Conservation (phyloP, 2,888 invertebrate genomes). For the Agrotis puta region DNA sequence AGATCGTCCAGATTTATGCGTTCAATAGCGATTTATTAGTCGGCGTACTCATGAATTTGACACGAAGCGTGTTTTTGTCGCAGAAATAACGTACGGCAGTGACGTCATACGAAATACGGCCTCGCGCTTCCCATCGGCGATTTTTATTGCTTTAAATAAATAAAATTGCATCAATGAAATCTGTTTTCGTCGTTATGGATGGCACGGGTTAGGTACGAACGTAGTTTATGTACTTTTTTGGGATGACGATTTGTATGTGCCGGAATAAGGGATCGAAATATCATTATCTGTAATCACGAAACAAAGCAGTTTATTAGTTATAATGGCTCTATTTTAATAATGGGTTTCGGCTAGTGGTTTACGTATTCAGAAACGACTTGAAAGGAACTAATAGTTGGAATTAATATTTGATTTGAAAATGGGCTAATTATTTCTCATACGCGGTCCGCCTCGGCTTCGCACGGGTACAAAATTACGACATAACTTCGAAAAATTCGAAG, state of each 20-base stretch:
- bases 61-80: conserved; percentile 73
- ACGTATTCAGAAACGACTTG: not conserved
- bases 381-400: not conserved
- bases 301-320: not conserved
- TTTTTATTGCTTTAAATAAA: conserved; percentile 75
- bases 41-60: conserved; percentile 74
- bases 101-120: conserved; percentile 74
- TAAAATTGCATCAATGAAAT: conserved; percentile 73
- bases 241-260: conserved; percentile 21
- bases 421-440: not conserved
- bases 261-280: not conserved
- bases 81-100: conserved; percentile 72
- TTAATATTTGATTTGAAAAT: not conserved
- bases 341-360: not conserved
- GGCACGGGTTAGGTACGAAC: conserved; percentile 27
- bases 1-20: conserved; percentile 74
- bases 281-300: conserved; percentile 1
- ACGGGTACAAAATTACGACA: too few species aligned
- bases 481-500: too few species aligned
- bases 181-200: conserved; percentile 60
- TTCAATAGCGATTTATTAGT: conserved; percentile 75
- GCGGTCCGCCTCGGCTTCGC: too few species aligned
- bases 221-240: conserved; percentile 45
- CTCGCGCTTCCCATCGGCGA: conserved; percentile 57
- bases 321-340: too few species aligned